phyloP scores from a whole-genome alignment of 2,113 vertebrate species.

The Pyrgilauda ruficollis region DNA sequence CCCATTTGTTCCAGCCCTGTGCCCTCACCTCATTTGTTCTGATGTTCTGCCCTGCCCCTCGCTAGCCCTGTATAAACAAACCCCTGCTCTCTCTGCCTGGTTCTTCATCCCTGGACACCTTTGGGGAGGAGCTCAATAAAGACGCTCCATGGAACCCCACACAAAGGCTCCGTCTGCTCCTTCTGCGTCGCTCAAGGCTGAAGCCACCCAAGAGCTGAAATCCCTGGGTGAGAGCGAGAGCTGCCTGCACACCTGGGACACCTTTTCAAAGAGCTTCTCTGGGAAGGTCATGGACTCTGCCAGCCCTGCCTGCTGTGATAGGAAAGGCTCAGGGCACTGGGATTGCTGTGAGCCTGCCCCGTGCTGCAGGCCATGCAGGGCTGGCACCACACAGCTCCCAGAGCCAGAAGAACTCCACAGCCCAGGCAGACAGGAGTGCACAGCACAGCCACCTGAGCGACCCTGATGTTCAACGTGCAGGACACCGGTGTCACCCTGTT shows the following conservation, averaged over 20 bases:
- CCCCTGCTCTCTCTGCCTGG: neutral
- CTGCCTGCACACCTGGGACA: neutral
- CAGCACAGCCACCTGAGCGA: neutral
- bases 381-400: too few species aligned
- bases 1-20: neutral
- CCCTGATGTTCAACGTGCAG: fast-evolving
- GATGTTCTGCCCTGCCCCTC: neutral
- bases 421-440: fast-evolving
- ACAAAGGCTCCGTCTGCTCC: neutral
- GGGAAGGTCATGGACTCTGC: neutral
- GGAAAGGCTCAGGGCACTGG: neutral
- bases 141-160: neutral
- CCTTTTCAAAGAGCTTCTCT: neutral
- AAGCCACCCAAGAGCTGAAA: neutral
- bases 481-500: too few species aligned
- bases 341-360: neutral
- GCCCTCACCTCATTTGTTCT: neutral
- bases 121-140: neutral
- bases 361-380: neutral
- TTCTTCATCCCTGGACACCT: neutral
- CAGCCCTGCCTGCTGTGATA: neutral
- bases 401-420: neutral
- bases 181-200: neutral
- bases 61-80: neutral
- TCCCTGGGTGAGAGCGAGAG: fast-evolving